Base-by-base conservation (phyloP, 2,797 vertebrate genomes). In the Myripristis jacobus region DNA sequence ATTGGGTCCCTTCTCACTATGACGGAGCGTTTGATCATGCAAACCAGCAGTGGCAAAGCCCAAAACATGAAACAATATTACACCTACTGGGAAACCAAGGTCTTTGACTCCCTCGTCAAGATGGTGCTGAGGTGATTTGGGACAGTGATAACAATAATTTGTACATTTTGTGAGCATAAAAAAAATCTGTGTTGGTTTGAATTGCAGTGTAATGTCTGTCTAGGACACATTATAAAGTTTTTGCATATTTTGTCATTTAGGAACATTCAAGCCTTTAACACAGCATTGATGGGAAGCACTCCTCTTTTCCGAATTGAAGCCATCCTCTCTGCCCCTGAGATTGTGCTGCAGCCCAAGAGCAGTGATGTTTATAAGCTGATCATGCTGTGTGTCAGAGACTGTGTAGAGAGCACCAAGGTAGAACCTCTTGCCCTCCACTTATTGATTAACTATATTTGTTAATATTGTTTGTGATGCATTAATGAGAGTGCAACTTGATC, bases 321-420 rank as follows among this genome's bases (percentile, higher is more conserved):
- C 52, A 88, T 96, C 67, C 80, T 98, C 48, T 96, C 95, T 4
- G 93, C 90, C 4, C 93, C 96, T 0, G 94, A 96, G 72, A 95
- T 98, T 81, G 91, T 94, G 54, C 87, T 98, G 27, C 94, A 96
- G 65, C 97, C 98, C 21, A 93, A 87, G n/a, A 90, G 82, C 51
- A 93, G 27, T 0, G 95, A 98, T 77, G 94, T 98, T 27, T 93
- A 95, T 83, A 91, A 92, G 73, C 87, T 97, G 82, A 92, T 93
- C n/a, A 86, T 93, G 66, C 94, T 95, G 13, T 95, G 92, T 67
- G 76, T 96, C 62, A 92, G 69, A 77, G 94, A 94, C 81, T 98
- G 96, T 48, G 85, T 98, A 56, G 95, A 96, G 53, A 84, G 95
- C 84, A 95, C 96, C 47, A 97, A 95, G 96, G 98, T 98, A 50